Evolutionary conservation across 1,140 invertebrate genomes (phyloP), one percentile per base, ranked within the genome.

Genomic region (Sycobia sp.): DNA sequence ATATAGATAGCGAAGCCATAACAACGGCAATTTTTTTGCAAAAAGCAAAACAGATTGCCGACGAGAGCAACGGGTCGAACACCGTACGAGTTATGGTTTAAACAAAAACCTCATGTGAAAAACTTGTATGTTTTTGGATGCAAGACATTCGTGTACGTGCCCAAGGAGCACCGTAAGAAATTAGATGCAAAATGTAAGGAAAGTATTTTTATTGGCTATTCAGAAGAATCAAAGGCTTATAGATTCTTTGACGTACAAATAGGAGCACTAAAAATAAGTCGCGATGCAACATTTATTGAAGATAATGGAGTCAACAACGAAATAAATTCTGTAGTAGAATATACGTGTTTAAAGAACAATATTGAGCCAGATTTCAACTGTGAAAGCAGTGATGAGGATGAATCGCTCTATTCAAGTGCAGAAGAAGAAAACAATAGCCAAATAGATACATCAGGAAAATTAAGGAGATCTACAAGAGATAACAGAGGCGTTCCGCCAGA

Each of bases 1-100:
- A 71, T 16, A 44, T 83, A n/a, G 3, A 51, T 22, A 66, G 25
- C 1, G 81, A 83, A 70, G 78, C 82, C 8, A 62, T 77, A 8
- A 61, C 69, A 14, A 79, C 75, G 7, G 78, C 76, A 10, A 47
- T n/a, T 47, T 47, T n/a, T 47, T n/a, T 47, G 14, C 46, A 47
- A 16, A 47, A 47, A 27, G 14, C 46, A 47, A 16, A 47, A 47
- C 27, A 8, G 54, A 7, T 18, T 56, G 4, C 54, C 54, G 0
- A 44, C 54, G 18, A 29, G 11, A 20, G 56, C 66, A 44, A 65
- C 62, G 8, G 72, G 70, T 23, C 62, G 41, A 50, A 72, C 70
- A 5, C 76, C 80, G 20, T 70, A 68, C 50, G 74, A 78, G 67
- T 23, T 66, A 25, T 80, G 71, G 71, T 62, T 49, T 44, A 69